Evolutionary conservation across 2,113 vertebrate genomes (phyloP).

Genomic region (Piliocolobus tephrosceles): DNA sequence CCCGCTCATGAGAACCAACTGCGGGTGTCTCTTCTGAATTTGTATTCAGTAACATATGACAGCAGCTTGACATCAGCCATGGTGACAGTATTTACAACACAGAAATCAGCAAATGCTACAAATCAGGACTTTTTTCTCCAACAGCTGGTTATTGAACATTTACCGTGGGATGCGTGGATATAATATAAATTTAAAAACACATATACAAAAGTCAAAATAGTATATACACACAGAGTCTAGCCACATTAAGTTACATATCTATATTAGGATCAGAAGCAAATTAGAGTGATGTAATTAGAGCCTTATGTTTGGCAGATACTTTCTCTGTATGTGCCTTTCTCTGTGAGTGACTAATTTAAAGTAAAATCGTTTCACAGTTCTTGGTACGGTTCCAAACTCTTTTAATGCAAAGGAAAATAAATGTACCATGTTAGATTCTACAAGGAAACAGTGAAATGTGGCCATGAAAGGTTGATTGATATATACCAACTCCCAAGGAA

Average conservation of each 20-base stretch:
- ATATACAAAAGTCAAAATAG: neutral
- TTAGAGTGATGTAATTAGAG: conserved; percentile 26
- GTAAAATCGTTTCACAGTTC: conserved; percentile 26
- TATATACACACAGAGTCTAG: neutral
- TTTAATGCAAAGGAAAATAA: conserved; percentile 62
- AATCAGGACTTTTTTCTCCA: neutral
- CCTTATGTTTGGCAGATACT: conserved; percentile 27
- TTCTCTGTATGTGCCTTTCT: conserved; percentile 12
- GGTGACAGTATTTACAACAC: neutral
- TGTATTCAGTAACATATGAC: rapidly evolving
- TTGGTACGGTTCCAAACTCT: conserved; percentile 60
- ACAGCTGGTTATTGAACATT: neutral
- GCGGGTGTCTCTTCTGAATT: neutral
- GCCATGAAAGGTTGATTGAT: neutral
- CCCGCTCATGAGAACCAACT: too few species aligned
- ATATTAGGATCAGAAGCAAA: neutral
- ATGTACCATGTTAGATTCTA: conserved; percentile 34
- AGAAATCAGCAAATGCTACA: neutral
- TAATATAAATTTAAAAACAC: neutral
- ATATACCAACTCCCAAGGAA: neutral
- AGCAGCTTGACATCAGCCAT: neutral
- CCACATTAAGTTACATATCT: neutral
- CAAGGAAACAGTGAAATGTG: conserved; percentile 3
- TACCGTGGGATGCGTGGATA: neutral
- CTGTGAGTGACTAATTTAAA: conserved; percentile 61